Conservation (phyloP, 2,888 invertebrate species). For the Buathra laborator region DNA sequence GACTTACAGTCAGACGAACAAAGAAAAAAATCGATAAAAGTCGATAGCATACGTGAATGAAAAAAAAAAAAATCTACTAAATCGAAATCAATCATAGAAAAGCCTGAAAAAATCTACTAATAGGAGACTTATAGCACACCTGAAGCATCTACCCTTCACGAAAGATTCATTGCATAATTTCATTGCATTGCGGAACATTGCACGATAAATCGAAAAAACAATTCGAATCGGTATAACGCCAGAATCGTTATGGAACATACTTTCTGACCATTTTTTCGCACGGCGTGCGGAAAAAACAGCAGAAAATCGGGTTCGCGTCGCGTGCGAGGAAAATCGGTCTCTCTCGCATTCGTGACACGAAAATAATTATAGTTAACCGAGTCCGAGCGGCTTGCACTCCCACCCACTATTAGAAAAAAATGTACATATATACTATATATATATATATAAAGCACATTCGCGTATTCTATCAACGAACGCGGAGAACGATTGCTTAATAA, state of each 20-base stretch:
- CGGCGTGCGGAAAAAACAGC: too few species aligned
- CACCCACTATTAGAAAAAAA: constrained; percentile 6
- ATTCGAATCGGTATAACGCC: not conserved
- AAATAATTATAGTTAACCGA: not conserved
- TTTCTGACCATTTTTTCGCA: too few species aligned
- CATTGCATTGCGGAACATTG: not conserved
- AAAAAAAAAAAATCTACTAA: not conserved
- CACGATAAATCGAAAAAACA: not conserved
- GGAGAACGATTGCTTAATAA: constrained; percentile 22
- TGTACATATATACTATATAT: not conserved
- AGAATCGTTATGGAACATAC: not conserved
- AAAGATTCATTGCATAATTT: not conserved
- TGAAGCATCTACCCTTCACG: not conserved
- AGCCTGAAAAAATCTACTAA: not conserved
- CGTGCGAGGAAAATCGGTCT: too few species aligned
- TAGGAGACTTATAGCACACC: not conserved
- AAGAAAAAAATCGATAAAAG: too few species aligned
- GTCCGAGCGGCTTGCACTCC: not conserved
- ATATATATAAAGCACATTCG: not conserved
- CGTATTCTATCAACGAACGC: constrained; percentile 31
- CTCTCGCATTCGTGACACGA: too few species aligned
- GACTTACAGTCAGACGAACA: too few species aligned
- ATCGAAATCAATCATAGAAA: not conserved
- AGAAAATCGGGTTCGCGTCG: too few species aligned
- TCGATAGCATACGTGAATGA: not conserved